Base-by-base conservation (phyloP, 2,797 vertebrate genomes). In the Phaenicophaeus curvirostris region DNA sequence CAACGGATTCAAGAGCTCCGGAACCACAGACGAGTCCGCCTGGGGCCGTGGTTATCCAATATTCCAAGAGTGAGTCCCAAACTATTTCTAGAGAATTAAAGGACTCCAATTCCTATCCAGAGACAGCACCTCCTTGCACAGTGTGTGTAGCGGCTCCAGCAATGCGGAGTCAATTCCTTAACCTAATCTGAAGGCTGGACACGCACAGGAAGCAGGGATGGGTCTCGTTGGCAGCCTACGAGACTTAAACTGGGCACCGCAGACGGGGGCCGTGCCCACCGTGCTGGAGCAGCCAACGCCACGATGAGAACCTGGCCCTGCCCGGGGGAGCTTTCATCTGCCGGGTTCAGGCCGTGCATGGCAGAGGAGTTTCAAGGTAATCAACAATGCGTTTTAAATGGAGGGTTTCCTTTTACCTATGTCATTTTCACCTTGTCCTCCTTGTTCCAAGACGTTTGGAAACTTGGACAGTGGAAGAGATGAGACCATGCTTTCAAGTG, bases 1-100 rank as follows among this genome's bases (percentile, higher is more conserved):
- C 83, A 79, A 87, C 48, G 28, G 85, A 59, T 48, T 59, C 20
- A 78, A 81, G 71, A 81, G 82, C 50, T 87, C 58, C 33, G n/a
- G 87, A 62, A 91, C 88, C 88, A 76, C 23, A 27, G 51, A 77
- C 31, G 10, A 59, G 63, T 23, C 78, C 20, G 58, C 73, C 27
- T 62, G 90, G 92, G 95, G 94, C 67, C 73, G 57, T 6, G 0
- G 44, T 27, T 28, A 51, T 3, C 65, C 50, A 31, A 46, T 33
- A 77, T 14, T 75, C 74, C 41, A 77, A 62, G 19, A 84, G 87
- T 42, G 84, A 93, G 44, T 75, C 95, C 87, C 86, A 91, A 73
- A 58, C 68, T 31, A 78, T 71, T 5, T 54, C 57, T 46, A 17
- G 44, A 48, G 51, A 54, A 59, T 25, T 10, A 9, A 62, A 63